These are phyloP conservation scores for Pogonus chalceus DNA, from an alignment of 1,140 invertebrate genomes.

Conservation along the genomic window DNA sequence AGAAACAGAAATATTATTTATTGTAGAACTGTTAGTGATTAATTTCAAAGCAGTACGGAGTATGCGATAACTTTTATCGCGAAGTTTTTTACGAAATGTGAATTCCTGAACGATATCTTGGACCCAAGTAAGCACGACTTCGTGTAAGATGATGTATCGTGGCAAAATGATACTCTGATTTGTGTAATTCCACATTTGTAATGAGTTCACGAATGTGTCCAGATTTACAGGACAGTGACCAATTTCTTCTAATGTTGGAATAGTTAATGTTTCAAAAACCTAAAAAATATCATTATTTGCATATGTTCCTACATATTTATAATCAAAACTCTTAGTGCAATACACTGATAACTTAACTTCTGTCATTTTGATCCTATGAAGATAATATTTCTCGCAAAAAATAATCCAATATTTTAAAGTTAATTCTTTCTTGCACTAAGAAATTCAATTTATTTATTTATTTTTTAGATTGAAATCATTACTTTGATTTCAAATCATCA, in stretches of 20 bases:
- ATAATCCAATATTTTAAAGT: too few species aligned
- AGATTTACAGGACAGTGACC: constrained; percentile 42
- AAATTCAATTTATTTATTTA: too few species aligned
- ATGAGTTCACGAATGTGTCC: constrained; percentile 39
- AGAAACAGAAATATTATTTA: too few species aligned
- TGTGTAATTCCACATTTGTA: constrained; percentile 46
- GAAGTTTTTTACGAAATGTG: constrained; percentile 39
- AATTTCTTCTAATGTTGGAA: constrained; percentile 47
- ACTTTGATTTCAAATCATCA: too few species aligned
- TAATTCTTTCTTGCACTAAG: too few species aligned
- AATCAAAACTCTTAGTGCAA: too few species aligned
- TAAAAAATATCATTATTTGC: too few species aligned
- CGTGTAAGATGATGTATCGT: constrained; percentile 44
- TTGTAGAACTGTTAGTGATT: constrained; percentile 21
- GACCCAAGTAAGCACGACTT: constrained; percentile 44
- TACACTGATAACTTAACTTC: too few species aligned
- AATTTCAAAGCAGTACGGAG: constrained; percentile 32
- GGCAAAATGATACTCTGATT: constrained; percentile 49
- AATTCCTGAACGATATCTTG: constrained; percentile 47
- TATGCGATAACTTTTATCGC: constrained; percentile 37
- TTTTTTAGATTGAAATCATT: too few species aligned
- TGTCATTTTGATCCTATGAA: too few species aligned
- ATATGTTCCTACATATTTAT: too few species aligned
- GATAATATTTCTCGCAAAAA: too few species aligned
- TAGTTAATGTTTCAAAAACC: constrained; percentile 44